Conservation (phyloP, 2,113 vertebrate genomes). For the Lathamus discolor region DNA sequence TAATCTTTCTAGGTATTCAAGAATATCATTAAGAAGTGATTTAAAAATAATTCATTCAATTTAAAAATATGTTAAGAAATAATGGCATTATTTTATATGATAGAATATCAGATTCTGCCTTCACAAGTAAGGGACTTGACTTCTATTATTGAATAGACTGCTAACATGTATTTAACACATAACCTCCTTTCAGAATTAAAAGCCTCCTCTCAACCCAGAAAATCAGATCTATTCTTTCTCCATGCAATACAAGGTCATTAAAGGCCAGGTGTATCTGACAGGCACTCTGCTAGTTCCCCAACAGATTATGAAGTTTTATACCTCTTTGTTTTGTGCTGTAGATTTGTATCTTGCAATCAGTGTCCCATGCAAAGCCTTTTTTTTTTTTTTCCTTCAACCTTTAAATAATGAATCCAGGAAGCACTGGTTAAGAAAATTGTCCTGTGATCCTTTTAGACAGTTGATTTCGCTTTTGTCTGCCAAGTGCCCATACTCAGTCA, state of each 20-base stretch:
- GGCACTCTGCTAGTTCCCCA: neutral
- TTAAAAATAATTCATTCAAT: neutral
- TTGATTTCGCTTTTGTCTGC: neutral
- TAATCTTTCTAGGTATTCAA: neutral
- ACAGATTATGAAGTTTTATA: neutral
- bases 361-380: neutral
- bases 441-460: neutral
- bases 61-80: constrained; percentile 22
- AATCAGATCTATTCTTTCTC: constrained; percentile 25
- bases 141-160: constrained; percentile 22
- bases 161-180: constrained; percentile 48
- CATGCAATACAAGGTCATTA: constrained; percentile 15
- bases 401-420: neutral
- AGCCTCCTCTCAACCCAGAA: constrained; percentile 7
- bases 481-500: neutral
- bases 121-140: neutral
- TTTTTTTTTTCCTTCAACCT: neutral
- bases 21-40: neutral
- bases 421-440: neutral
- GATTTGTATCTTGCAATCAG: neutral
- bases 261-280: neutral
- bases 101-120: constrained; percentile 23
- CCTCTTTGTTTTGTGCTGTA: neutral
- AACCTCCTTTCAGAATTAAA: constrained; percentile 51
- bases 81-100: constrained; percentile 23